Base-by-base conservation (phyloP, 2,888 invertebrate species). In the Lucinisca nassula region DNA sequence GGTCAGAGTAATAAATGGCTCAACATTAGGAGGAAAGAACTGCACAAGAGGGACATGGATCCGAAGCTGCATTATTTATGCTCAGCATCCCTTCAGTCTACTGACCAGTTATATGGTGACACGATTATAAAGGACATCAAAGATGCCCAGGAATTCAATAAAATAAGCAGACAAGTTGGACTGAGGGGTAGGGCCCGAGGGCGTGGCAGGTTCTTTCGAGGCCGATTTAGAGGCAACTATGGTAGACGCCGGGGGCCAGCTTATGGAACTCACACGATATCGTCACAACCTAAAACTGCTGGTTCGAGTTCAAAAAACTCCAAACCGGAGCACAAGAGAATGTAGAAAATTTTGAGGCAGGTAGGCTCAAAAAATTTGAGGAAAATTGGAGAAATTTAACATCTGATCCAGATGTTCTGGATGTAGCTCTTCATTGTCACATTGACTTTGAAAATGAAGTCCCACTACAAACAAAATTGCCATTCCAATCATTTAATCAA, bases 341-440 rank as follows among this genome's bases (percentile, higher is more conserved):
- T n/a, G 73, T 37, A 37, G 38, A 37, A 38, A 40, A 12, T 8
- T 73, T 73, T 73, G 40, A 73, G 40, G 73, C 73, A 73, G 73
- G 73, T 73, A 73, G 73, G 73, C 73, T 73, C 8, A 73, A 40
- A 40, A 21, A 40, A 10, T 73, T 73, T 73, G 73, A 73, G 73
- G 73, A 40, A 73, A 73, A 73, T 73, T 73, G 73, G 73, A 73
- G 37, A 73, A 73, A 73, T 40, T 73, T 73, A 30, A 73, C 73
- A 40, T 38, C 73, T 73, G 73, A 73, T 37, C 38, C 38, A 40
- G 40, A 73, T 37, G 37, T 73, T 40, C 14, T 37, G 12, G 38
- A 73, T 40, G 21, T 73, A 73, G 73, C 73, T 8, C 38, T 73
- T 8, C 73, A 73, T 40, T 73, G 73, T 38, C 8, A 73, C 73